phyloP scores from a whole-genome alignment of 1,140 invertebrate species.

The Holcopasites calliopsidis region DNA sequence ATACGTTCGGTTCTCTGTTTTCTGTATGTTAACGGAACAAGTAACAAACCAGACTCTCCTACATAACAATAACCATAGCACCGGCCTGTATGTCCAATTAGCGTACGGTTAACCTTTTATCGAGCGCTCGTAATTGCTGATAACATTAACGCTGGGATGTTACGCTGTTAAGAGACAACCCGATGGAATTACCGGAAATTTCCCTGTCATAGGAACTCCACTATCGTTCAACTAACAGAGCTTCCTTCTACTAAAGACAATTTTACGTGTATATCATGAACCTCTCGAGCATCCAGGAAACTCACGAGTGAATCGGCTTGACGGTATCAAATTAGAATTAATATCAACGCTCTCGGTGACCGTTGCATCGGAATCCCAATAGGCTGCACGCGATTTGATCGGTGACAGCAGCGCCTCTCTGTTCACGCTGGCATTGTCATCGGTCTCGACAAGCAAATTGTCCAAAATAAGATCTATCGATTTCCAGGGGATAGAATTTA shows the following conservation, averaged over 20 bases:
- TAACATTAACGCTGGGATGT: not conserved
- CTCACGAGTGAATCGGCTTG: too few species aligned
- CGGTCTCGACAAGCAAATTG: not conserved
- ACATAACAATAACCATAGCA: conserved; percentile 7
- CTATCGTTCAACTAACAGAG: too few species aligned
- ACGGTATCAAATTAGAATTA: not conserved
- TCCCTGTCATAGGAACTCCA: too few species aligned
- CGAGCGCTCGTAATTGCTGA: not conserved
- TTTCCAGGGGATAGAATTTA: not conserved
- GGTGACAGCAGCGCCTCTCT: not conserved
- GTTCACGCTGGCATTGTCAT: not conserved
- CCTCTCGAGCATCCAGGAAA: not conserved
- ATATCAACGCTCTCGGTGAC: not conserved
- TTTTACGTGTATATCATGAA: too few species aligned
- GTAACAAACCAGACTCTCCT: not conserved
- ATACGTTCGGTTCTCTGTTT: conserved; percentile 11
- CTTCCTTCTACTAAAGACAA: too few species aligned
- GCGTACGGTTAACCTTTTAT: not conserved
- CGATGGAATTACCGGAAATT: too few species aligned
- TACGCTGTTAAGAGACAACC: too few species aligned
- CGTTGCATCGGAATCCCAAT: not conserved
- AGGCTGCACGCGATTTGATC: not conserved
- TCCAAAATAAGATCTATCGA: not conserved
- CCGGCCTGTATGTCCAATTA: not conserved
- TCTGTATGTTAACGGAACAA: conserved; percentile 17